Evolutionary conservation across 2,113 vertebrate genomes (phyloP), one percentile per base, ranked within the genome.

Genomic region (Buteo buteo): DNA sequence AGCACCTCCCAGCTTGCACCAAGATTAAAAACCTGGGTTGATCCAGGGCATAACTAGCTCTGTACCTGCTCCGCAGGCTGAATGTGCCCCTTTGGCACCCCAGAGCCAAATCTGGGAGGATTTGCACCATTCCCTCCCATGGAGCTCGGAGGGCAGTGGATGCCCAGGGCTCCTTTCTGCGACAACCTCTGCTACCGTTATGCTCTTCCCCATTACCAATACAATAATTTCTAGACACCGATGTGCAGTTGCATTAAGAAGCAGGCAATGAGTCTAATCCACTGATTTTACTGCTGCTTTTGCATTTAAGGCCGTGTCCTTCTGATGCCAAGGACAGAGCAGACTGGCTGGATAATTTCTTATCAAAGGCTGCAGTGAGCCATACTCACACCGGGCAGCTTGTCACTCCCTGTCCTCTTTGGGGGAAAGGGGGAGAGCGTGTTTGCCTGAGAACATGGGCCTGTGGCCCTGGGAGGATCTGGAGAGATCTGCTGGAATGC

Each of bases 11-110:
- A 49, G 16, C 11, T 3, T 25, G 45, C 36, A 81, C 28, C 36
- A 36, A 34, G 49, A 77, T 38, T 22, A 83, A 83, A 83, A 81
- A 18, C 40, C 20, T 59, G 52, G 40, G 57, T 20, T 57, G 40
- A 52, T 12, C 47, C 58, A 61, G 26, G n/a, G 9, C 0, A 12
- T 8, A 31, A 62, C 40, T 26, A 74, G 45, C 72, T 62, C 45
- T 24, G 40, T 6, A 59, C 6, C 9, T 40, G 29, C 61, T 80
- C 82, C 0, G 0, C 20, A 47, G 38, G 58, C 8, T 5, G 1
- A 61, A 32, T 6, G 34, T 36, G 50, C 8, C n/a, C 18, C 69
- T 78, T 25, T 3, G 9, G 42, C 13, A 82, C 1, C 19, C 25
- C n/a, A 19, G 21, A 62, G 52, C 16, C n/a, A 36, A 47, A 82